These are phyloP conservation scores for Turnix velox DNA, from an alignment of 2,113 vertebrate genomes.

Conservation along the genomic window DNA sequence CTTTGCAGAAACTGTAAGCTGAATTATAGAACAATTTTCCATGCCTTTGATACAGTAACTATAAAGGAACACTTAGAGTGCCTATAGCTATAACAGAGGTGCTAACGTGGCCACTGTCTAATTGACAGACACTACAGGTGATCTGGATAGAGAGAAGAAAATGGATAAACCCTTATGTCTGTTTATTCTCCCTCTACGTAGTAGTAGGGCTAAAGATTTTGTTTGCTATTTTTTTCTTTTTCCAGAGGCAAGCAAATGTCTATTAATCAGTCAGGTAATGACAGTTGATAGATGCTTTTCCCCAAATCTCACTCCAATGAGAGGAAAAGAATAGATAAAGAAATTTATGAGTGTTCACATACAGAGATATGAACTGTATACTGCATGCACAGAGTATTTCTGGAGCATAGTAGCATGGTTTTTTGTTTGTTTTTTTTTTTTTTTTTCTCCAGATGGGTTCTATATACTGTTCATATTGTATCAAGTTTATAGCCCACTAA, in stretches of 20 bases:
- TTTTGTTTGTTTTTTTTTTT: background rate
- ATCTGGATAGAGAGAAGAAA: background rate
- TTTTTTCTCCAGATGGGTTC: background rate
- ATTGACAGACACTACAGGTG: background rate
- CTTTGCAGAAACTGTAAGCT: constrained; percentile 74
- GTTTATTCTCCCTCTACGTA: background rate
- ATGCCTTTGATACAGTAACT: constrained; percentile 73
- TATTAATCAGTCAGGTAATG: background rate
- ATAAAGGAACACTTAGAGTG: constrained; percentile 35
- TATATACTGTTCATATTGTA: background rate
- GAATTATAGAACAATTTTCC: constrained; percentile 80
- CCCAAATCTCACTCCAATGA: too few species aligned
- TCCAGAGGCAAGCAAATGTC: background rate
- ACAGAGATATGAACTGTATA: background rate
- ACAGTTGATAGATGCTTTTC: too few species aligned
- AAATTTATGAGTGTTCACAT: background rate
- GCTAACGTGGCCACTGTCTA: background rate
- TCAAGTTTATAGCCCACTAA: background rate
- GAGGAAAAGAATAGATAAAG: too few species aligned
- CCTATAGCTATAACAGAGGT: background rate
- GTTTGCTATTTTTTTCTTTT: background rate
- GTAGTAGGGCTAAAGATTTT: background rate
- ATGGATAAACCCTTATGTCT: background rate
- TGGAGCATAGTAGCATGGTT: accelerated
- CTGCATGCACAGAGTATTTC: background rate